Evolutionary conservation across 2,113 vertebrate genomes (phyloP).

Genomic region (Mormyrus lacerda): DNA sequence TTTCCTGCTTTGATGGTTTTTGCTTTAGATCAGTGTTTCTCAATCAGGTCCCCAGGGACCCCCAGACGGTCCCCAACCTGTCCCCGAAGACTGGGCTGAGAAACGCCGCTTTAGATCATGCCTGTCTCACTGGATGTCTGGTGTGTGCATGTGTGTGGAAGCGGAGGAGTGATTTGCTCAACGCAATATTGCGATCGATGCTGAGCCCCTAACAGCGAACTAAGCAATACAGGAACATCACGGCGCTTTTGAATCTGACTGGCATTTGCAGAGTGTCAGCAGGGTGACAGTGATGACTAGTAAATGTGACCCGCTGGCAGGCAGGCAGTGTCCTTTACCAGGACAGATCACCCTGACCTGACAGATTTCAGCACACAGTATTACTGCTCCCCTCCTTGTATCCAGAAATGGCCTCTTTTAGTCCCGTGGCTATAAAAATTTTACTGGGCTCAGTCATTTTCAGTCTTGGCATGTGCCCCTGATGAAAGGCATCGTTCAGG

Average conservation of each 20-base stretch:
- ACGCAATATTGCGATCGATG: neutral
- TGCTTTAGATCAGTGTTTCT: neutral
- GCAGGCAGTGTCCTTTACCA: neutral
- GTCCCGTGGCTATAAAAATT: neutral
- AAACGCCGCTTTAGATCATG: neutral
- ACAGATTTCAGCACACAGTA: neutral
- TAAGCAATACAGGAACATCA: constrained; percentile 24
- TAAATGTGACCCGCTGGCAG: neutral
- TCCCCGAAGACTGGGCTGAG: neutral
- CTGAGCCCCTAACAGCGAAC: constrained; percentile 22
- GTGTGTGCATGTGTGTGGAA: neutral
- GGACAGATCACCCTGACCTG: neutral
- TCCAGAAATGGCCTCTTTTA: neutral
- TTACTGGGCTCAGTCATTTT: neutral
- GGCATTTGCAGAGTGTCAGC: neutral
- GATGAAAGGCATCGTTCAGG: neutral
- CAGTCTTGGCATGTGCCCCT: neutral
- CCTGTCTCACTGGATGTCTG: neutral
- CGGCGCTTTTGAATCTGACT: constrained; percentile 19
- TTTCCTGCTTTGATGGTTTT: neutral
- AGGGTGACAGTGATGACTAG: neutral
- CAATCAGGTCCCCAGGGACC: neutral
- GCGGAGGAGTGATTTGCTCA: neutral
- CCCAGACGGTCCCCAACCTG: neutral
- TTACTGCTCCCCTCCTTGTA: neutral